A percentile compares a stretch with the other conserved stretches of the same genome.
phyloP scores from a whole-genome alignment of 2,113 vertebrate species.

The Helogale parvula region DNA sequence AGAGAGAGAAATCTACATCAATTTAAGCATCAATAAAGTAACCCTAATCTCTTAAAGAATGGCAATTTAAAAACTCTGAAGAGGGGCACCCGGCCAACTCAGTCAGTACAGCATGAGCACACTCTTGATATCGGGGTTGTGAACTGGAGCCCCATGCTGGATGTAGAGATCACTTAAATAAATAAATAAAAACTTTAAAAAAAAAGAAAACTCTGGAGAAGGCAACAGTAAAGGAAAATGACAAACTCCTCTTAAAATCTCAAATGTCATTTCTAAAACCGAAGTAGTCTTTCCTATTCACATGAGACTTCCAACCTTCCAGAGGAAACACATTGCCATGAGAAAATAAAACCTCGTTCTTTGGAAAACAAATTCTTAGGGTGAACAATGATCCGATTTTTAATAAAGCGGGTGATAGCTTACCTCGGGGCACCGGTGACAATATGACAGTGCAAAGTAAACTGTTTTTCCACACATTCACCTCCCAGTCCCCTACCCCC shows the following conservation, averaged over 20 bases:
- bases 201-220: not conserved
- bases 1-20: not conserved
- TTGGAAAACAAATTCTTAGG: slow-evolving; percentile 37
- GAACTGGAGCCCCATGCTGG: not conserved
- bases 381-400: slow-evolving; percentile 7
- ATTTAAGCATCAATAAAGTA: not conserved
- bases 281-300: slow-evolving; percentile 22
- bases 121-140: not conserved
- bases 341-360: slow-evolving; percentile 19
- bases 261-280: slow-evolving; percentile 16
- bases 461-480: slow-evolving; percentile 18
- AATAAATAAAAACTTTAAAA: not conserved
- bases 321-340: slow-evolving; percentile 27
- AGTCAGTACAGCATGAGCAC: not conserved
- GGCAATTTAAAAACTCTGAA: not conserved
- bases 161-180: not conserved
- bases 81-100: not conserved
- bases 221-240: slow-evolving; percentile 23
- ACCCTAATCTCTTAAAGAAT: slow-evolving; percentile 25
- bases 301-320: slow-evolving; percentile 23
- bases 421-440: not conserved
- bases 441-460: slow-evolving; percentile 24
- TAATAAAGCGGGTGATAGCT: slow-evolving; percentile 41
- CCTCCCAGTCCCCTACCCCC: not conserved
- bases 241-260: not conserved